Percentiles rank a stretch among this genome's conserved stretches.
Evolutionary conservation across 1,140 invertebrate species (phyloP).

Genomic region (Trachelipus rathkii): DNA sequence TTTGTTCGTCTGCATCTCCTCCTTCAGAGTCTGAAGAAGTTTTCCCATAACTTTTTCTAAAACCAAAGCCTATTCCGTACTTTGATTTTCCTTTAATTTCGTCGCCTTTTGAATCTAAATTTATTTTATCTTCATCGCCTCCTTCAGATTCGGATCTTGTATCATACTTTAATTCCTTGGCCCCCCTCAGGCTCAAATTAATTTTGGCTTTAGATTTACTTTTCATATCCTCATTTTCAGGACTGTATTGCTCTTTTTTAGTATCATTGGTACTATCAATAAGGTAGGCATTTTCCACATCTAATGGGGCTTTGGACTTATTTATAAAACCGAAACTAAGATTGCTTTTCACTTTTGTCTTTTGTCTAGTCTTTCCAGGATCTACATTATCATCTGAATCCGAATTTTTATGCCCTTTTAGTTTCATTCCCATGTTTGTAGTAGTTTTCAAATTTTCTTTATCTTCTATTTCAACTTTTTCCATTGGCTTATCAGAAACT

Average conservation of each 20-base stretch:
- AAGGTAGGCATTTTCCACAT: slow-evolving; percentile 23
- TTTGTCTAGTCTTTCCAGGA: slow-evolving; percentile 26
- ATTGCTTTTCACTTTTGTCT: slow-evolving; percentile 33
- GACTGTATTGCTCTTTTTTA: slow-evolving; percentile 17
- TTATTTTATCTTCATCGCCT: slow-evolving; percentile 30
- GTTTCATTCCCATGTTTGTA: slow-evolving; percentile 32
- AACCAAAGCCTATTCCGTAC: slow-evolving; percentile 29
- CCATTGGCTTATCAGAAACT: slow-evolving; percentile 7
- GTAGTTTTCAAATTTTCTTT: slow-evolving; percentile 28
- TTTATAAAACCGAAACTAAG: slow-evolving; percentile 35
- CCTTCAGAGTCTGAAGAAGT: slow-evolving; percentile 37
- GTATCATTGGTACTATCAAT: slow-evolving; percentile 22
- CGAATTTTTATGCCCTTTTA: slow-evolving; percentile 27
- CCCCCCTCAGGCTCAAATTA: slow-evolving; percentile 30
- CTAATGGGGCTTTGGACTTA: slow-evolving; percentile 29
- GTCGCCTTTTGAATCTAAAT: slow-evolving; percentile 28
- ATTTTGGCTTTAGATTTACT: slow-evolving; percentile 28
- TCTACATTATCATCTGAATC: slow-evolving; percentile 38
- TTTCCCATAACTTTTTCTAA: slow-evolving; percentile 29
- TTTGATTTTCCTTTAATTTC: slow-evolving; percentile 21
- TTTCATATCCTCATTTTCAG: slow-evolving; percentile 28
- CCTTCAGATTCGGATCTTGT: slow-evolving; percentile 35
- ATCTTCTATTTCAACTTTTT: slow-evolving; percentile 30
- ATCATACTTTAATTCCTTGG: slow-evolving; percentile 31
- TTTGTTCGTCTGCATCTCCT: slow-evolving; percentile 30